Percentiles rank a stretch among this genome's conserved stretches.
Conservation (phyloP, 1,140 invertebrate species). For the Nylanderia fulva region DNA sequence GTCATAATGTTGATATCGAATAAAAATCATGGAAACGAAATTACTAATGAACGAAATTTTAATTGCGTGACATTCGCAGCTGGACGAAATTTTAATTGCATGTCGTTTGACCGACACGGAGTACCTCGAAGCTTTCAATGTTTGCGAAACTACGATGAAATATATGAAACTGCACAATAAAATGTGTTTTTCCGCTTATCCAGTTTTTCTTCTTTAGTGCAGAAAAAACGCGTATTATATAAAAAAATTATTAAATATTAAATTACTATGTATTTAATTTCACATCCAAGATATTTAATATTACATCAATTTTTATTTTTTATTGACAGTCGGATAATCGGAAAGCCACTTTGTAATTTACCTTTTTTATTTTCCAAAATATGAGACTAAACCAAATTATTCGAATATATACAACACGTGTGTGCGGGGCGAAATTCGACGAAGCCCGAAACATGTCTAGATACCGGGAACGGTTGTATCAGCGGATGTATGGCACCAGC, state of each 20-base stretch:
- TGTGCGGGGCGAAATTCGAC: neutral
- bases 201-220: neutral
- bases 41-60: slow-evolving; percentile 29
- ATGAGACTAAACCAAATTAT: neutral
- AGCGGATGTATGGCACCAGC: slow-evolving; percentile 5
- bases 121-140: neutral
- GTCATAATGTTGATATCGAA: neutral
- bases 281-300: neutral
- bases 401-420: neutral
- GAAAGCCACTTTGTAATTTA: neutral
- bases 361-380: neutral
- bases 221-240: neutral
- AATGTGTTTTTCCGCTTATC: neutral
- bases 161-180: neutral
- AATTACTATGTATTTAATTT: neutral
- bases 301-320: neutral
- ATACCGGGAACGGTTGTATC: neutral
- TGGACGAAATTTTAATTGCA: neutral
- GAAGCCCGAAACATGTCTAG: neutral
- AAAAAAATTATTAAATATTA: neutral
- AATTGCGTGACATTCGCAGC: neutral
- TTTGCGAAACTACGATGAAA: neutral
- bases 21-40: slow-evolving; percentile 19
- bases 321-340: neutral
- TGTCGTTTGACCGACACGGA: neutral